phyloP scores from a whole-genome alignment of 1,140 invertebrate genomes.

The Scaptomyza montana region DNA sequence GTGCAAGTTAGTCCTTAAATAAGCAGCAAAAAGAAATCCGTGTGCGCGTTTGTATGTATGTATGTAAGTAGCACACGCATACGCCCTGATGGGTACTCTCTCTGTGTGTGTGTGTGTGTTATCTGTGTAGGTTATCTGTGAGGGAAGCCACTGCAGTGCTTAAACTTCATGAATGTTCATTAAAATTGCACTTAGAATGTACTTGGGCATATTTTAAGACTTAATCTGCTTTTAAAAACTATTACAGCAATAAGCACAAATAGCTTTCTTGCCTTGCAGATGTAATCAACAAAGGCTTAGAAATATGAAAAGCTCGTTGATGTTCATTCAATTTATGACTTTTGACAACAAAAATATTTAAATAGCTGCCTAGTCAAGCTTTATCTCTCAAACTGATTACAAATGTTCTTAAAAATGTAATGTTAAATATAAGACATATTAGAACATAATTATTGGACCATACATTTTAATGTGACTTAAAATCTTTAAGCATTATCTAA shows the following conservation, averaged over 20 bases:
- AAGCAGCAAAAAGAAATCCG: constrained; percentile 9
- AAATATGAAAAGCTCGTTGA: no score
- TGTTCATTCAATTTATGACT: no score
- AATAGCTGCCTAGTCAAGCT: no score
- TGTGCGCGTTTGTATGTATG: background rate
- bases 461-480: no score
- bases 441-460: no score
- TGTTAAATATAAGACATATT: no score
- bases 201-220: constrained; percentile 3
- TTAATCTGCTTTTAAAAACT: constrained; percentile 17
- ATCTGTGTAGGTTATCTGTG: background rate
- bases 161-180: constrained; percentile 22
- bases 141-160: constrained; percentile 9
- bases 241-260: background rate
- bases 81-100: background rate
- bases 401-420: no score
- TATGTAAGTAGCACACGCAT: background rate
- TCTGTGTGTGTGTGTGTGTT: background rate
- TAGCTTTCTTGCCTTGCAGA: background rate
- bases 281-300: background rate
- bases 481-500: no score
- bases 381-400: no score
- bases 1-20: constrained; percentile 4
- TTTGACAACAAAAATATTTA: no score
- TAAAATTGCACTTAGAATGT: constrained; percentile 21